Evolutionary conservation across 2,888 invertebrate genomes (phyloP).

Genomic region (Pheosia tremula): DNA sequence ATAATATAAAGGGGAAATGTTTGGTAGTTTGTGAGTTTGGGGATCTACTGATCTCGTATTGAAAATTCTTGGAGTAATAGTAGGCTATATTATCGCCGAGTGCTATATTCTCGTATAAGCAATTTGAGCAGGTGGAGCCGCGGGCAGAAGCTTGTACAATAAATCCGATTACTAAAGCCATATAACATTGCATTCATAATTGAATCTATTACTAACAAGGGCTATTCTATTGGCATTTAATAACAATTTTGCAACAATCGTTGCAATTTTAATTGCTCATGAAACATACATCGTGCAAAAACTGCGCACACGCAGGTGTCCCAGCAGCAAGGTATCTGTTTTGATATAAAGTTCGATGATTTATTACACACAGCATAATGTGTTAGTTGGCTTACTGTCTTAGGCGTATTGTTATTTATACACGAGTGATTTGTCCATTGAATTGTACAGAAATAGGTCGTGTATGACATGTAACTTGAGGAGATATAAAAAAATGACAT

Average conservation of each 20-base stretch:
- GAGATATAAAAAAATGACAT: not conserved
- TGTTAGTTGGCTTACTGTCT: not conserved
- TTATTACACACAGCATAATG: slow-evolving; percentile 10
- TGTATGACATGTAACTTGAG: slow-evolving; percentile 31
- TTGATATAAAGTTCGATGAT: slow-evolving; percentile 27
- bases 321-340: slow-evolving; percentile 42
- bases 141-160: too few species aligned
- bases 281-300: slow-evolving; percentile 56
- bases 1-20: too few species aligned
- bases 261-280: slow-evolving; percentile 63
- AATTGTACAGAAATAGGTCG: slow-evolving; percentile 1
- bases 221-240: slow-evolving; percentile 50
- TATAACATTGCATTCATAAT: slow-evolving; percentile 27
- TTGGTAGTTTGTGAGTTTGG: too few species aligned
- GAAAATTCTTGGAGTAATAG: too few species aligned
- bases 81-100: too few species aligned
- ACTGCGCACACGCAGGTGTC: slow-evolving; percentile 57
- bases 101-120: too few species aligned
- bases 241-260: slow-evolving; percentile 52
- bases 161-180: too few species aligned
- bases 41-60: too few species aligned
- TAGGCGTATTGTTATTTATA: not conserved
- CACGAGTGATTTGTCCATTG: slow-evolving; percentile 1
- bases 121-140: too few species aligned
- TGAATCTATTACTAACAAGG: slow-evolving; percentile 6